A percentile compares a stretch with the other conserved stretches of the same genome.
Evolutionary conservation across 92 coral and sea anemone genomes (phyloP).

Genomic region (Umimayanthus chanpuru): DNA sequence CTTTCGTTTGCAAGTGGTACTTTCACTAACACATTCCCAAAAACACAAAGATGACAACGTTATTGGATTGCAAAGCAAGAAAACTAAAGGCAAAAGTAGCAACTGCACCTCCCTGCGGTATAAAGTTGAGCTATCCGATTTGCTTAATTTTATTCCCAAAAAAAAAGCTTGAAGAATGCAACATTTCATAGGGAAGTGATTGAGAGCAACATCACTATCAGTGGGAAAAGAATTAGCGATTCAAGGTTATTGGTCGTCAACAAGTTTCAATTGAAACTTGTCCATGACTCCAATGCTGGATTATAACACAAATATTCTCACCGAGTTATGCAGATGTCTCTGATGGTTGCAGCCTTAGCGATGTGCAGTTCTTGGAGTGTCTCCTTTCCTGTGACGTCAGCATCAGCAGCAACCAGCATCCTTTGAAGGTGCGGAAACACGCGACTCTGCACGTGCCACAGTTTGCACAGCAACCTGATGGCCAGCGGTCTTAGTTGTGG

Average conservation of each 20-base stretch:
- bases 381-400: constrained; percentile 50
- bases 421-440: constrained; percentile 86
- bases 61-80: no score
- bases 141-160: no score
- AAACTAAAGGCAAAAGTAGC: no score
- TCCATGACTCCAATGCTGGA: background rate
- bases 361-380: constrained; percentile 70
- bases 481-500: constrained; percentile 72
- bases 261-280: background rate
- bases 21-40: no score
- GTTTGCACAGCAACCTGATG: constrained; percentile 76
- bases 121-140: no score
- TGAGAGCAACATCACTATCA: background rate
- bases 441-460: constrained; percentile 89
- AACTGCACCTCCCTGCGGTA: no score
- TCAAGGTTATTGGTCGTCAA: background rate
- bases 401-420: constrained; percentile 64
- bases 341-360: constrained; percentile 88
- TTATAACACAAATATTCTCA: constrained; percentile 28
- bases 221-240: background rate
- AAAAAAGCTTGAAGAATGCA: no score
- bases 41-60: no score
- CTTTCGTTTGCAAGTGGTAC: no score
- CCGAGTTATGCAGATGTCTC: constrained; percentile 87
- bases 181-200: no score